phyloP scores from a whole-genome alignment of 2,113 vertebrate genomes.

The Chaenogobius annularis region DNA sequence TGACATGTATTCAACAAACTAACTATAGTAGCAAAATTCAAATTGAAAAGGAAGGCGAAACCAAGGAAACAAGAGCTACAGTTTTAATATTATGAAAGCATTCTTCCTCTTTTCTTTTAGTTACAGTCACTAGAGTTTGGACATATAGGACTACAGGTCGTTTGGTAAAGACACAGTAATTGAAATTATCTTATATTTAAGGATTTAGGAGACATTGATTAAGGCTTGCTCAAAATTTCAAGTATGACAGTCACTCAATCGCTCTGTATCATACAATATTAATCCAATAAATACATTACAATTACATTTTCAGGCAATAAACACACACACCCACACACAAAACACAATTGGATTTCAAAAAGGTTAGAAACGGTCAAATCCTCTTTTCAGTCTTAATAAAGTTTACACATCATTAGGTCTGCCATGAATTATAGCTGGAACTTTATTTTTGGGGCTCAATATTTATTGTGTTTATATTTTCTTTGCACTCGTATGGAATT shows the following conservation, averaged over 20 bases:
- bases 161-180: background rate
- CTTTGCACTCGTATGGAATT: no score
- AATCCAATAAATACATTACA: background rate
- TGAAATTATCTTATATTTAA: background rate
- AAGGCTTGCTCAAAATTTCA: background rate
- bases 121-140: background rate
- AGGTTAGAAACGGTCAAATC: background rate
- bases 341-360: no score
- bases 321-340: background rate
- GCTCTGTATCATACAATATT: background rate
- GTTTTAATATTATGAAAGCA: background rate
- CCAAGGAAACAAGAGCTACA: background rate
- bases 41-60: background rate
- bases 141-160: background rate
- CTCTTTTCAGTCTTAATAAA: background rate
- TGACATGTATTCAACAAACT: background rate
- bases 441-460: no score
- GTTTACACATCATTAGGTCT: background rate
- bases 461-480: no score
- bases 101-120: background rate
- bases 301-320: background rate
- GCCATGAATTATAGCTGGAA: no score
- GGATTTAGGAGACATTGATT: background rate
- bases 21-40: background rate
- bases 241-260: background rate